phyloP scores from a whole-genome alignment of 2,797 vertebrate species.

The Manis javanica region DNA sequence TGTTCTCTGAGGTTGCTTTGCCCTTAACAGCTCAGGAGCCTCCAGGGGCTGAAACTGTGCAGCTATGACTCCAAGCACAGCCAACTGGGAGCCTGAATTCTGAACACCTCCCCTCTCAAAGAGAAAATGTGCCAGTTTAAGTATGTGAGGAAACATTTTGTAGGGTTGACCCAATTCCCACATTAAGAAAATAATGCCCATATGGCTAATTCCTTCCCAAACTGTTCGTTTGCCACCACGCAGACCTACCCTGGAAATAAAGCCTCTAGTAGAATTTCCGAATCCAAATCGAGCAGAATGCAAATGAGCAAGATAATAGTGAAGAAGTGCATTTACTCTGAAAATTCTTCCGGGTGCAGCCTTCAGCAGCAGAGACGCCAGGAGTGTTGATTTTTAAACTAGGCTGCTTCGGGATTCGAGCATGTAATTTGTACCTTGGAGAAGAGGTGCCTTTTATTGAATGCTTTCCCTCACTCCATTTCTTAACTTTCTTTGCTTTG shows the following conservation, averaged over 20 bases:
- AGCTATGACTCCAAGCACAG: background rate
- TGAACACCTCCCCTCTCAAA: background rate
- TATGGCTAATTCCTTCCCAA: constrained; percentile 80
- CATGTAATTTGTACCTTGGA: constrained; percentile 16
- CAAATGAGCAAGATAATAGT: constrained; percentile 70
- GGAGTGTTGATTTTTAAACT: constrained; percentile 30
- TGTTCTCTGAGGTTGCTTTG: background rate
- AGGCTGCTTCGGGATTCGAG: background rate
- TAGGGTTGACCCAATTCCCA: constrained; percentile 77
- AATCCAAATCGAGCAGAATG: constrained; percentile 72
- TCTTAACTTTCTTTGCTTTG: background rate
- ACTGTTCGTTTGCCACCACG: constrained; percentile 78
- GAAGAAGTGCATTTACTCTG: constrained; percentile 72
- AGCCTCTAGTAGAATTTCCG: constrained; percentile 50
- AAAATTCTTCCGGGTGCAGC: constrained; percentile 56
- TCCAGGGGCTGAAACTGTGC: background rate
- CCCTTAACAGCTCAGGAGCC: background rate
- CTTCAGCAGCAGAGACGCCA: background rate
- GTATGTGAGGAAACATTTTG: constrained; percentile 72
- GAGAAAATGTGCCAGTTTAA: constrained; percentile 63
- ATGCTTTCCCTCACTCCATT: background rate
- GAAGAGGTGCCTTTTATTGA: background rate
- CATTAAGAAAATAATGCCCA: constrained; percentile 79
- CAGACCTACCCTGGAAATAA: constrained; percentile 76
- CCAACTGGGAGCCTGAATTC: background rate